Conservation (phyloP, 2,888 invertebrate genomes). For the Stenodema calcarata region DNA sequence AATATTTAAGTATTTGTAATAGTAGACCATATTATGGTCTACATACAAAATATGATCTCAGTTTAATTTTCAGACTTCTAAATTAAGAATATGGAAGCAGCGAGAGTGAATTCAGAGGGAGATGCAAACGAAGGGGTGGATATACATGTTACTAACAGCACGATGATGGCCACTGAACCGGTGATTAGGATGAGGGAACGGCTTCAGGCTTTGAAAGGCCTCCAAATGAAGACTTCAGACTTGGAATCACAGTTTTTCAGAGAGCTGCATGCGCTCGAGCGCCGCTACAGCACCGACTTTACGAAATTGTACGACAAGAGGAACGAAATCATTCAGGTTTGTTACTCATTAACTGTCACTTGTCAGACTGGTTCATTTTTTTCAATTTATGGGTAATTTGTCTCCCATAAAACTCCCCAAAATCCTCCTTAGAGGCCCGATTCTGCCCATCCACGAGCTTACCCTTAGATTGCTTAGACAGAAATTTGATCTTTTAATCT, state of each 20-base stretch:
- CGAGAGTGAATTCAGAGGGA: conserved; percentile 38
- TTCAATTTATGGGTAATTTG: too few relatives aligned
- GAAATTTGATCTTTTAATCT: too few relatives aligned
- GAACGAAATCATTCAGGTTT: conserved; percentile 22
- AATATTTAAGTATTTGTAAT: too few relatives aligned
- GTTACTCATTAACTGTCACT: too few relatives aligned
- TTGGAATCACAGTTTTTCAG: conserved; percentile 92
- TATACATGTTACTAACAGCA: conserved; percentile 13
- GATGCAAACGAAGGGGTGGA: conserved; percentile 32
- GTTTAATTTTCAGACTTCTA: background rate
- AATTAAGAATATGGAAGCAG: conserved; percentile 8
- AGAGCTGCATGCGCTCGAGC: conserved; percentile 85
- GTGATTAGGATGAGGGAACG: conserved; percentile 71
- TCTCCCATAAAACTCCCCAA: too few relatives aligned
- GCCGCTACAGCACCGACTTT: conserved; percentile 62
- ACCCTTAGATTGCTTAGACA: too few relatives aligned
- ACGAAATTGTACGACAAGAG: conserved; percentile 18
- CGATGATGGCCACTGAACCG: background rate
- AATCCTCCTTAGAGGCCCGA: too few relatives aligned
- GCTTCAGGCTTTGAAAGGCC: conserved; percentile 82
- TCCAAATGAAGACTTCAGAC: conserved; percentile 83
- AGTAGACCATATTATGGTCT: too few relatives aligned
- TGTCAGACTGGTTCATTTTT: too few relatives aligned
- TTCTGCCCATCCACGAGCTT: too few relatives aligned
- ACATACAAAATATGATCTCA: background rate